Evolutionary conservation across 2,888 invertebrate species (phyloP), one percentile per base, ranked within the genome.

Genomic region (Acanthosepion pharaonis): DNA sequence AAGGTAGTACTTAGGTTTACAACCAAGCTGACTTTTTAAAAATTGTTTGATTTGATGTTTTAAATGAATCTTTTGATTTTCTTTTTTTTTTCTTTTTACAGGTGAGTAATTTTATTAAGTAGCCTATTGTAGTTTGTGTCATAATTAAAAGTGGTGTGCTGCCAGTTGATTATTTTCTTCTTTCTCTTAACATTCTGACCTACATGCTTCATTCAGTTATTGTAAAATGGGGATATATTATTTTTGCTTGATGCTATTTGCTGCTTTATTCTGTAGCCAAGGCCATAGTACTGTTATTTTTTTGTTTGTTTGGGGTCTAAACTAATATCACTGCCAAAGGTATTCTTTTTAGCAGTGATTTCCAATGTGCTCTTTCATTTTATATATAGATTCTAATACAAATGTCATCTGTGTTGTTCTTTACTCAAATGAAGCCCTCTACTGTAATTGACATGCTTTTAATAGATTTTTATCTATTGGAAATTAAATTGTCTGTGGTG

Each of bases 231-330:
- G 78, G 33, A 78, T 33, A 78, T 78, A 20, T 23, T 59, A 18
- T 78, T 78, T 78, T 11, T 78, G 78, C 78, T 78, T 78, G n/a
- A 78, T 78, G 78, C 78, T 78, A n/a, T 78, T n/a, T 78, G n/a
- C 78, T 78, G 78, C 78, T 78, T 78, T 33, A n/a, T 78, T 78
- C 33, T 78, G 18, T n/a, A 78, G 78, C 78, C 78, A 78, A 78
- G n/a, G 15, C 78, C n/a, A n/a, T 78, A 78, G 15, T 78, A 15
- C 2, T 28, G 28, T n/a, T n/a, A 5, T 78, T 78, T 78, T 78
- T 23, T 9, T n/a, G n/a, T n/a, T n/a, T 11, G 9, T n/a, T 5
- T 15, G 78, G n/a, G n/a, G n/a, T 78, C n/a, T n/a, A 78, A 78
- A n/a, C 78, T 78, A 78, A 78, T 78, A n/a, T 78, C 11, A 78